Evolutionary conservation across 2,113 vertebrate species (phyloP).

Genomic region (Boleophthalmus pectinirostris): DNA sequence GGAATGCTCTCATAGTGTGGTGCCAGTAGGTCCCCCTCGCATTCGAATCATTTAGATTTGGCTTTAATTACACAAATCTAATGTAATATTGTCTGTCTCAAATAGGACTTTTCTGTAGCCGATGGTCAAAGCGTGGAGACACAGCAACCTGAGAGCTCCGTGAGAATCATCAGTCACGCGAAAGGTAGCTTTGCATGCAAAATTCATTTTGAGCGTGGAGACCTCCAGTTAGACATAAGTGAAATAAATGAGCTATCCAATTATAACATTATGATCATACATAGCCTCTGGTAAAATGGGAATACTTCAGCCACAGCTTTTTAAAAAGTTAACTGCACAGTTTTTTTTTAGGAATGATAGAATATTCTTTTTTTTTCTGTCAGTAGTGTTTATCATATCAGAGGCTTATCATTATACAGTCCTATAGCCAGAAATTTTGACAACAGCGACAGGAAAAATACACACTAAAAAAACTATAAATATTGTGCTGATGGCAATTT

Average conservation of each 20-base stretch:
- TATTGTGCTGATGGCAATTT: background rate
- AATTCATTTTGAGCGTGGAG: constrained; percentile 61
- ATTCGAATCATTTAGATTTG: constrained; percentile 34
- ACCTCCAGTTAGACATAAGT: constrained; percentile 63
- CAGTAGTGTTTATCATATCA: background rate
- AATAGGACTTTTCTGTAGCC: background rate
- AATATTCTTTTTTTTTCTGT: background rate
- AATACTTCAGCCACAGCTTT: constrained; percentile 22
- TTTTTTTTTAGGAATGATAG: background rate
- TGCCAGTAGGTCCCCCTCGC: constrained; percentile 44
- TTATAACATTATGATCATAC: constrained; percentile 68
- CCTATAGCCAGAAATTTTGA: background rate
- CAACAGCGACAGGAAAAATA: background rate
- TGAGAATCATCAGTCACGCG: constrained; percentile 60
- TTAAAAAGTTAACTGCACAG: background rate
- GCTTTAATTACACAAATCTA: constrained; percentile 56
- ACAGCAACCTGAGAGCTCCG: constrained; percentile 39
- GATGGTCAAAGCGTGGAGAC: background rate
- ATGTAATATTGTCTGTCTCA: constrained; percentile 9
- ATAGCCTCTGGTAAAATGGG: constrained; percentile 10
- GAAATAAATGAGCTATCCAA: constrained; percentile 73
- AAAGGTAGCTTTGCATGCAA: constrained; percentile 50
- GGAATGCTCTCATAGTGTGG: constrained; percentile 58
- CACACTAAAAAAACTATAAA: background rate
- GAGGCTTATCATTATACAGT: background rate